Evolutionary conservation across 2,113 vertebrate species (phyloP), one percentile per base, ranked within the genome.

Genomic region (Callithrix jacchus): DNA sequence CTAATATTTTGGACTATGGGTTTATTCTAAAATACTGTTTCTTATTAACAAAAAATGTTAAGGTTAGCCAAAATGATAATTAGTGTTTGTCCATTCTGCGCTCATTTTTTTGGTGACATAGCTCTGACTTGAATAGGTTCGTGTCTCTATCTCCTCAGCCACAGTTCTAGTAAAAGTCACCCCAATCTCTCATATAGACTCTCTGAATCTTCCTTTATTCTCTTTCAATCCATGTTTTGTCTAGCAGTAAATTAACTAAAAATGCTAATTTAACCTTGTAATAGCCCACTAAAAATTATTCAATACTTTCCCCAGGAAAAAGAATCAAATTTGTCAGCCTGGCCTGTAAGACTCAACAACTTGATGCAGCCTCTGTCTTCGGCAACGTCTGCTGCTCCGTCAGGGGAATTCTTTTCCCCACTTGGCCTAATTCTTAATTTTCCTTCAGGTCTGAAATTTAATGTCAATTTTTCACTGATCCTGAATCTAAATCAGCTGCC

Each of bases 231-330:
- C 35, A 81, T 91, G 96, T 87, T 81, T 47, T 49, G 61, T 61
- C 61, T 9, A 80, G 27, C n/a, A 89, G 52, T 86, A 82, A 56
- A 89, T 89, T 71, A 96, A 61, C 74, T 87, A n/a, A 95, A 91
- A 89, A 47, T 86, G 35, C 4, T 45, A 90, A 81, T 89, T 88
- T 87, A 96, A 91, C n/a, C n/a, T 74, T 56, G 14, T 93, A 95
- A 94, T 3, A n/a, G 42, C 32, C 66, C 30, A 68, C 89, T 96
- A 93, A 87, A 82, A 93, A 80, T 30, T 76, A 70, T 93, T 61
- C 40, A 61, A 47, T 85, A 89, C 35, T 87, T 92, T 76, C 54
- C 13, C 12, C 76, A 91, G 42, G 35, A 71, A 77, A 82, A 91
- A 87, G 6, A 88, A 85, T 80, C 37, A 74, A 58, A 77, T 71